These are phyloP conservation scores for Lates japonicus DNA, from an alignment of 2,797 vertebrate species.

Conservation along the genomic window DNA sequence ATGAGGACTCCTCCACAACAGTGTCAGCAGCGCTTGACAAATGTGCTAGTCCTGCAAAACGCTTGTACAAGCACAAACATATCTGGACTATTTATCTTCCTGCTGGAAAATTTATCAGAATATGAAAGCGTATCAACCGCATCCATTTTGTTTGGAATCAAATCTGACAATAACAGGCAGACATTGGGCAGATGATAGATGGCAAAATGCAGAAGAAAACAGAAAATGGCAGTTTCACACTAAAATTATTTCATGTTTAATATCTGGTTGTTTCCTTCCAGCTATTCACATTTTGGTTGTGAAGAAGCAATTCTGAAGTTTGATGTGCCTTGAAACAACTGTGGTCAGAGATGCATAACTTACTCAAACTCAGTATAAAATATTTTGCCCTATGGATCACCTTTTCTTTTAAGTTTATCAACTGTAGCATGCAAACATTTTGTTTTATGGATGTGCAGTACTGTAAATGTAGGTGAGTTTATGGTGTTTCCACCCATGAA, in stretches of 20 bases:
- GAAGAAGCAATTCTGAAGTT: slow-evolving; percentile 60
- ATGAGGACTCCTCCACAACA: slow-evolving; percentile 67
- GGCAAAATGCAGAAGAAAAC: slow-evolving; percentile 54
- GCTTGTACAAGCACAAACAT: slow-evolving; percentile 86
- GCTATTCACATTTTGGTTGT: slow-evolving; percentile 59
- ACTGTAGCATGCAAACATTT: slow-evolving; percentile 4
- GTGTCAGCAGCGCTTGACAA: slow-evolving; percentile 79
- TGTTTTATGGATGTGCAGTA: slow-evolving; percentile 1
- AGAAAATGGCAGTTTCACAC: slow-evolving; percentile 72
- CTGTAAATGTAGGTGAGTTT: slow-evolving; percentile 1
- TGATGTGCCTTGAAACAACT: slow-evolving; percentile 63
- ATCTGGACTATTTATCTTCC: slow-evolving; percentile 86
- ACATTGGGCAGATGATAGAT: slow-evolving; percentile 70
- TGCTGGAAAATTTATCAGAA: slow-evolving; percentile 76
- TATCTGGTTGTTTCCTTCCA: slow-evolving; percentile 70
- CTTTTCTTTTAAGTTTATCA: slow-evolving; percentile 39
- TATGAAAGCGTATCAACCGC: slow-evolving; percentile 75
- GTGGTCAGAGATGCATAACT: slow-evolving; percentile 55
- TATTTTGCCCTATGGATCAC: slow-evolving; percentile 34
- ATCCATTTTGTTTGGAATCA: slow-evolving; percentile 79
- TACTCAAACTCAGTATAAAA: slow-evolving; percentile 37
- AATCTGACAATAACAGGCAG: slow-evolving; percentile 73
- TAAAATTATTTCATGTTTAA: slow-evolving; percentile 78
- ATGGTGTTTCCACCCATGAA: neutral
- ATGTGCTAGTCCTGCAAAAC: slow-evolving; percentile 77